Percentiles rank a stretch among this genome's conserved stretches.
These are phyloP conservation scores for Tetragnatha montana DNA, from an alignment of 2,888 invertebrate genomes.

Conservation along the genomic window DNA sequence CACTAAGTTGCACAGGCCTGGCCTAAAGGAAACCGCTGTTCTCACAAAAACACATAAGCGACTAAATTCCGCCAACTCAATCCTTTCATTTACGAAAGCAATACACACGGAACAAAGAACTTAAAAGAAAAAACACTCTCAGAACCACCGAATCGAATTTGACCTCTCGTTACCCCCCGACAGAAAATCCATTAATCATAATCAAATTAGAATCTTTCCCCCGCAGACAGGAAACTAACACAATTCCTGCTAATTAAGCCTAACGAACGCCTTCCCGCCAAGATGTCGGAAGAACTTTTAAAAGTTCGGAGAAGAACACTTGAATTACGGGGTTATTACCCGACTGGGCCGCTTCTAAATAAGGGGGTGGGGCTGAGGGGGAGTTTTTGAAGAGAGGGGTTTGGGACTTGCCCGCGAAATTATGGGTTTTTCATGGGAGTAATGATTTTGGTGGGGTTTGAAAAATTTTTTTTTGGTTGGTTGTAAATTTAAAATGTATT, in stretches of 20 bases:
- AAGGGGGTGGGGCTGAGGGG: neutral
- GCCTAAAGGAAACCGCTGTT: too few relatives aligned
- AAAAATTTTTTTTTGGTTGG: too few relatives aligned
- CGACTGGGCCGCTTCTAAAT: neutral
- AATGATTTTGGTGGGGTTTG: neutral
- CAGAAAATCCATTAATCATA: slow-evolving; percentile 53
- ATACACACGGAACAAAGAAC: neutral
- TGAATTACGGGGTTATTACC: neutral
- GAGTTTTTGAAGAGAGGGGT: neutral
- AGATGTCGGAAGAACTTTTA: neutral
- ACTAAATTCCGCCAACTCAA: too few relatives aligned
- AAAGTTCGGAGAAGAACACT: neutral
- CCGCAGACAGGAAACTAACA: slow-evolving; percentile 11
- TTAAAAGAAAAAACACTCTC: neutral
- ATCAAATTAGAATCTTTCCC: slow-evolving; percentile 31
- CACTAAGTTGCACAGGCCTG: too few relatives aligned
- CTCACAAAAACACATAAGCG: too few relatives aligned
- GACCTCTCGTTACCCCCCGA: slow-evolving; percentile 20
- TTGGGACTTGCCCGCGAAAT: neutral
- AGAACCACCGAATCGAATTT: neutral
- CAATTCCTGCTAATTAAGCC: slow-evolving; percentile 54
- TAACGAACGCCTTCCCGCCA: slow-evolving; percentile 1
- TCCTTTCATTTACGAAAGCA: too few relatives aligned
- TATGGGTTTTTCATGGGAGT: neutral
- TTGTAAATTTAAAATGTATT: too few relatives aligned